phyloP scores from a whole-genome alignment of 2,113 vertebrate genomes.

The Synchiropus splendidus region DNA sequence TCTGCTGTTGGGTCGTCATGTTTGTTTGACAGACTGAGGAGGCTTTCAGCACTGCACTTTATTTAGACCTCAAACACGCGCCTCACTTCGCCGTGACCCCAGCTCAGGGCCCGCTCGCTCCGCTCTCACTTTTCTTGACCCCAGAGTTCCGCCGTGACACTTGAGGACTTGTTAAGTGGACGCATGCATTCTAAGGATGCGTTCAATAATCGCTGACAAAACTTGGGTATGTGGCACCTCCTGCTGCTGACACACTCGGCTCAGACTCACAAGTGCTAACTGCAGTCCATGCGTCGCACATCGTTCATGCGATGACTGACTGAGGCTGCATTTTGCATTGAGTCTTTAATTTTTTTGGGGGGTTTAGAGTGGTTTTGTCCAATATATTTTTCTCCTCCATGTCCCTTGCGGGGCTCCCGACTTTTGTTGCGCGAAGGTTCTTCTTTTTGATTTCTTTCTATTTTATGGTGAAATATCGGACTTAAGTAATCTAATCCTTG shows the following conservation, averaged over 20 bases:
- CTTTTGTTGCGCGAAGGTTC: no score
- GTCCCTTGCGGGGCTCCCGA: no score
- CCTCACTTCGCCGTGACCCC: conserved; percentile 10
- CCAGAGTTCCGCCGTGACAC: conserved; percentile 10
- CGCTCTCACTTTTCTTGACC: conserved; percentile 41
- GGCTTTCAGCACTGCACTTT: conserved; percentile 28
- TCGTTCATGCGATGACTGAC: no score
- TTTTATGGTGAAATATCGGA: no score
- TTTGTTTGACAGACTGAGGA: conserved; percentile 16
- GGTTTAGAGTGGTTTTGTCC: no score
- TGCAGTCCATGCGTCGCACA: neutral
- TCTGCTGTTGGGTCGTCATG: conserved; percentile 32
- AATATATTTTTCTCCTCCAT: no score
- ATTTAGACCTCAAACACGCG: conserved; percentile 25
- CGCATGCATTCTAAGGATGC: conserved; percentile 35
- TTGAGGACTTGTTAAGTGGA: conserved; percentile 37
- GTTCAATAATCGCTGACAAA: conserved; percentile 15
- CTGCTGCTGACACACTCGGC: conserved; percentile 23
- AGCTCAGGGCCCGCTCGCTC: conserved; percentile 37
- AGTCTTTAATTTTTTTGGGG: no score
- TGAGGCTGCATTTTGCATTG: no score
- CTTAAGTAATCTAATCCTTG: no score
- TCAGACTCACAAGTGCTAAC: neutral
- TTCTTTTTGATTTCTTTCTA: no score
- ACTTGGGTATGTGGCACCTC: conserved; percentile 30